phyloP scores from a whole-genome alignment of 2,797 vertebrate species.

The Gallinago solitaria region DNA sequence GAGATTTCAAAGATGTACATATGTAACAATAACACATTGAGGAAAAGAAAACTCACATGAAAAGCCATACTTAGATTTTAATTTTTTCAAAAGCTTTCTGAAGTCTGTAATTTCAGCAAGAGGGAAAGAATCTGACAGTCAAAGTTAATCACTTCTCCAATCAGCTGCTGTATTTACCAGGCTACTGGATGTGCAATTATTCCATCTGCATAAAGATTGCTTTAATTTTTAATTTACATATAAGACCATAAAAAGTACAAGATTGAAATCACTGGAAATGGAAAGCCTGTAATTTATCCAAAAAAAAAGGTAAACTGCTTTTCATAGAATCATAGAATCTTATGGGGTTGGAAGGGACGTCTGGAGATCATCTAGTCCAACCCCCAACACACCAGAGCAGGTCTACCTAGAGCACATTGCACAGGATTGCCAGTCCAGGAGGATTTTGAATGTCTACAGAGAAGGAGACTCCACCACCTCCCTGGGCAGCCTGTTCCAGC shows the following conservation, averaged over 20 bases:
- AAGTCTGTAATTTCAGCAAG: slow-evolving; percentile 13
- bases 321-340: no score
- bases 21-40: not conserved
- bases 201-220: not conserved
- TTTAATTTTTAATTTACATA: not conserved
- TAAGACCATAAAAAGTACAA: not conserved
- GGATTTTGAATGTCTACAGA: no score
- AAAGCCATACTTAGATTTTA: not conserved
- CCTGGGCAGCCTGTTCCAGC: no score
- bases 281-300: not conserved
- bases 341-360: no score
- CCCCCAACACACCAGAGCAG: no score
- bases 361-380: no score
- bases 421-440: no score
- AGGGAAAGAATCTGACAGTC: slow-evolving; percentile 8
- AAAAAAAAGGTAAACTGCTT: not conserved
- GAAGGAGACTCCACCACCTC: no score
- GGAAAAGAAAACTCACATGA: not conserved
- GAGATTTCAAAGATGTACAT: not conserved
- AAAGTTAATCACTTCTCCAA: slow-evolving; percentile 30
- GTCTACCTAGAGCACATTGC: no score
- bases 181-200: slow-evolving; percentile 5
- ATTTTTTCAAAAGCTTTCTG: slow-evolving; percentile 13
- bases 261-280: not conserved
- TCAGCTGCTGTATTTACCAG: slow-evolving; percentile 36